Percentiles rank a stretch among this genome's conserved stretches.
phyloP scores from a whole-genome alignment of 1,140 invertebrate species.

The Bombus pascuorum region DNA sequence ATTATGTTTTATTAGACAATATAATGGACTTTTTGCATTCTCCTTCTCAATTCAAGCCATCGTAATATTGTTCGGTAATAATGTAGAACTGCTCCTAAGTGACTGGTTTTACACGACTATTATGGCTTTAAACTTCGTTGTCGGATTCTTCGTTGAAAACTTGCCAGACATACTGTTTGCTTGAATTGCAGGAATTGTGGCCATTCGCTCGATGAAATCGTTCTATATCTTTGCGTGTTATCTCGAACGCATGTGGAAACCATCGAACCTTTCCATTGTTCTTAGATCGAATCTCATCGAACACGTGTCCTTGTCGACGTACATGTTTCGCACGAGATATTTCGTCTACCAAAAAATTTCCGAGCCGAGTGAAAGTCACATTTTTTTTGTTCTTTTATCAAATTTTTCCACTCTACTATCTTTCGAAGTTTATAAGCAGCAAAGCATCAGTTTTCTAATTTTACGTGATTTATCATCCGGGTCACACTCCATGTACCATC shows the following conservation, averaged over 20 bases:
- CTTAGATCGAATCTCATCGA: not conserved
- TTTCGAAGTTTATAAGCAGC: not conserved
- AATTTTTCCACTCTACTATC: not conserved
- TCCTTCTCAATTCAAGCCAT: not conserved
- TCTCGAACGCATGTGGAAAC: not conserved
- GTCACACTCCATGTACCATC: no score
- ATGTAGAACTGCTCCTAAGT: not conserved
- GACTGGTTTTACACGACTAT: not conserved
- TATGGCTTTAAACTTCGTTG: not conserved
- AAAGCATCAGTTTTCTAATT: no score
- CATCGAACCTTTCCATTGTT: not conserved
- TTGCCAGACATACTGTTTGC: conserved; percentile 2
- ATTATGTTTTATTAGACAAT: not conserved
- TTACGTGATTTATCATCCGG: no score
- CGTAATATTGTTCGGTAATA: no score
- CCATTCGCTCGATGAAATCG: not conserved
- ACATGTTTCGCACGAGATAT: conserved; percentile 36
- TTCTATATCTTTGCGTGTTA: not conserved
- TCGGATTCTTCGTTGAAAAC: conserved; percentile 1
- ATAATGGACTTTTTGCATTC: not conserved
- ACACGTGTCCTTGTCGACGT: conserved; percentile 33
- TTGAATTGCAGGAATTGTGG: not conserved
- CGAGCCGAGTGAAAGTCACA: conserved; percentile 7
- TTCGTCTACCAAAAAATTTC: conserved; percentile 46
- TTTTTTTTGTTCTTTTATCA: not conserved